Evolutionary conservation across 2,113 vertebrate genomes (phyloP).

Genomic region (Murina feae): DNA sequence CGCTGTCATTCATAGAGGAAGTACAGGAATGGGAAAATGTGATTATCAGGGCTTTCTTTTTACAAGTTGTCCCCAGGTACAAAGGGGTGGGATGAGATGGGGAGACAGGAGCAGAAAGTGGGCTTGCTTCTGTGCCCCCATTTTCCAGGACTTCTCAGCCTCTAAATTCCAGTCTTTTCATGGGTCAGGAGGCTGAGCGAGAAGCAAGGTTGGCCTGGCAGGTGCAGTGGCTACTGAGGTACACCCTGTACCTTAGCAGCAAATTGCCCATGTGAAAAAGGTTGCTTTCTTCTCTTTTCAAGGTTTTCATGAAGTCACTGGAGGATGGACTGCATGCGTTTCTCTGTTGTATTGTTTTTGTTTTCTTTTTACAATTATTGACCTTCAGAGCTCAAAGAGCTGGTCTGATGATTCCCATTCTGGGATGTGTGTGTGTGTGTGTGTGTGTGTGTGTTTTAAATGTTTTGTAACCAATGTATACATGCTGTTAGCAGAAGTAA

Average conservation of each 20-base stretch:
- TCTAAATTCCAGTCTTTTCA: not conserved
- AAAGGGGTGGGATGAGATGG: not conserved
- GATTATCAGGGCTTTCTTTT: not conserved
- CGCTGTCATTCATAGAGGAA: not conserved
- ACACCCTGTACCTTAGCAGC: not conserved
- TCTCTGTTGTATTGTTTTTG: not conserved
- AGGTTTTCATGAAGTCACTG: not conserved
- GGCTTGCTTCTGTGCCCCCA: not conserved
- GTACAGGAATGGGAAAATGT: not conserved
- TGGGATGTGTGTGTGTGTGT: not conserved
- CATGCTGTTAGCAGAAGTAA: conserved; percentile 16
- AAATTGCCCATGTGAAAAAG: not conserved
- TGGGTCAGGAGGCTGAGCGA: not conserved
- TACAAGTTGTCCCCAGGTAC: no score
- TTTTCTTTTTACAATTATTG: not conserved
- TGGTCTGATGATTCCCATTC: not conserved
- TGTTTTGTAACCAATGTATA: not conserved
- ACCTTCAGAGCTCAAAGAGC: not conserved
- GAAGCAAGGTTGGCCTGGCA: not conserved
- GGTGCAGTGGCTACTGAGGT: not conserved
- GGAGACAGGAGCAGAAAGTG: rapidly evolving
- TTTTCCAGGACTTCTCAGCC: not conserved
- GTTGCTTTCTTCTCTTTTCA: conserved; percentile 5
- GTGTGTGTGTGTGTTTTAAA: not conserved
- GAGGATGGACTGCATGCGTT: not conserved